Conservation (phyloP, 2,797 vertebrate genomes). For the Iguana delicatissima region DNA sequence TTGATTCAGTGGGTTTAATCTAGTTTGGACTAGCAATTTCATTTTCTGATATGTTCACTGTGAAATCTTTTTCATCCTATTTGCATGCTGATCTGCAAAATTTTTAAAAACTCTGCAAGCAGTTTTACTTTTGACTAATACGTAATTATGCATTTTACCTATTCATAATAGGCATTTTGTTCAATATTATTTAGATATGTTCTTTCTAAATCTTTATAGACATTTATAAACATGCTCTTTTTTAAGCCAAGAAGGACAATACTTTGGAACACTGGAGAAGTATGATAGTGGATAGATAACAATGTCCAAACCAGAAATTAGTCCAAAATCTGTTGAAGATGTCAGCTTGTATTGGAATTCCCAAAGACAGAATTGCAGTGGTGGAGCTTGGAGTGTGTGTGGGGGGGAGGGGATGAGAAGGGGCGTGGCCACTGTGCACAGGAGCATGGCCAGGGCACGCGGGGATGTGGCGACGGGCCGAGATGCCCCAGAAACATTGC, state of each 20-base stretch:
- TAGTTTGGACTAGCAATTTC: no score
- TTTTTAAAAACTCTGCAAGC: not conserved
- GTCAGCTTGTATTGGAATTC: not conserved
- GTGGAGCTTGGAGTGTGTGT: no score
- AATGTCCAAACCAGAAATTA: not conserved
- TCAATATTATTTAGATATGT: not conserved
- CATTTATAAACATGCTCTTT: not conserved
- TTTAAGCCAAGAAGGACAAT: not conserved
- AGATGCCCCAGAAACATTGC: no score
- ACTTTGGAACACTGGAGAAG: not conserved
- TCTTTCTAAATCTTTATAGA: not conserved
- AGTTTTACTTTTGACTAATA: not conserved
- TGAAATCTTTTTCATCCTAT: not conserved
- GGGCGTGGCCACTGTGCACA: no score
- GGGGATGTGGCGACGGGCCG: no score
- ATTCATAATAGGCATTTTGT: not conserved
- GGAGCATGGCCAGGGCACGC: no score
- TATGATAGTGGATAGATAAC: not conserved
- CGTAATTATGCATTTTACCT: not conserved
- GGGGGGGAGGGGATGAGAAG: no score
- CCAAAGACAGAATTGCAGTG: not conserved
- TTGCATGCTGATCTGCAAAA: not conserved
- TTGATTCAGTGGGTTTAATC: no score
- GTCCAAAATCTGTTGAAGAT: not conserved
- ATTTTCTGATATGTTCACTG: not conserved